These are phyloP conservation scores for Scaptomyza polygonia DNA, from an alignment of 2,888 invertebrate genomes.

Conservation along the genomic window DNA sequence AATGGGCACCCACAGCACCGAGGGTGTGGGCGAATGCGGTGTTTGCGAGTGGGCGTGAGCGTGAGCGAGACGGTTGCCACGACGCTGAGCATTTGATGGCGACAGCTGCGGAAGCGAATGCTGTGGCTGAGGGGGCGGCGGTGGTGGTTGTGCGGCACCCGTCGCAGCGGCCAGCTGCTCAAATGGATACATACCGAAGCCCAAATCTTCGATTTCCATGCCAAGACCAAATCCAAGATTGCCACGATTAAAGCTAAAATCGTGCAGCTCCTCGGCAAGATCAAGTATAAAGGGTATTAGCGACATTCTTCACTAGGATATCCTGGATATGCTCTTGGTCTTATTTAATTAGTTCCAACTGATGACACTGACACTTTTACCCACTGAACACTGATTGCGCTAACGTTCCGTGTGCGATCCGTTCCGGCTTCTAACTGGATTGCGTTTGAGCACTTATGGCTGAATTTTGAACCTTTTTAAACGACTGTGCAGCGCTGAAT, in stretches of 20 bases:
- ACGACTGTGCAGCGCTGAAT: constrained; percentile 73
- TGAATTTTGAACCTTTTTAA: constrained; percentile 73
- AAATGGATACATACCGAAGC: constrained; percentile 81
- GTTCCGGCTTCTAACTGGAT: constrained; percentile 73
- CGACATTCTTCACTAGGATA: constrained; percentile 64
- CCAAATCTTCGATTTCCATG: constrained; percentile 80
- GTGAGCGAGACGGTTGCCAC: constrained; percentile 43
- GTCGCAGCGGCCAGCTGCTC: constrained; percentile 66
- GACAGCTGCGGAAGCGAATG: constrained; percentile 41
- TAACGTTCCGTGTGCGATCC: constrained; percentile 55
- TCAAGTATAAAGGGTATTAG: constrained; percentile 79
- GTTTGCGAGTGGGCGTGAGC: constrained; percentile 32
- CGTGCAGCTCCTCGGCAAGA: constrained; percentile 77
- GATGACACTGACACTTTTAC: constrained; percentile 16
- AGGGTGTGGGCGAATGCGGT: constrained; percentile 16
- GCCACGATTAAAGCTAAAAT: constrained; percentile 61
- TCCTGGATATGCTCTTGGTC: not conserved
- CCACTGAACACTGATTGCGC: constrained; percentile 32
- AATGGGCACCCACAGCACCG: constrained; percentile 66
- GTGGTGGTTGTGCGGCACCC: constrained; percentile 44
- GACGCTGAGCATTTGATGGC: constrained; percentile 43
- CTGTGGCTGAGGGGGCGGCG: constrained; percentile 40
- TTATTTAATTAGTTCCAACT: constrained; percentile 14
- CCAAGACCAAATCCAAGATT: constrained; percentile 39
- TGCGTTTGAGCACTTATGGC: constrained; percentile 72